Conservation (phyloP, 2,797 vertebrate genomes). For the Paratrypauchen microcephalus region DNA sequence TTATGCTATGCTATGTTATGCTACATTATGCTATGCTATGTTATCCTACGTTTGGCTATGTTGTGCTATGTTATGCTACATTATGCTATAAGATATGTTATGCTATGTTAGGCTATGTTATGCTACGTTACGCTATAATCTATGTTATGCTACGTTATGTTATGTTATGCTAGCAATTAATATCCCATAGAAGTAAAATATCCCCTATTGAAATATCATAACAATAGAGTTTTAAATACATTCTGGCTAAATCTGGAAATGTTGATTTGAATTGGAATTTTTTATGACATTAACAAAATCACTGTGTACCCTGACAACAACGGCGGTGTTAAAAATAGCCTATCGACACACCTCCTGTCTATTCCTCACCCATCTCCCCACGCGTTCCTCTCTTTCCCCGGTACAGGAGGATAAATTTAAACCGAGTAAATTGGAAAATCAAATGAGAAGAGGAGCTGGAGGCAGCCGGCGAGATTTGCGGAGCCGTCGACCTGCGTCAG, state of each 20-base stretch:
- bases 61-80: too few relatives aligned
- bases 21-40: too few relatives aligned
- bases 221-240: too few relatives aligned
- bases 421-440: slow-evolving; percentile 99
- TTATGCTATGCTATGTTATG: too few relatives aligned
- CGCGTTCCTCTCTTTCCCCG: slow-evolving; percentile 54
- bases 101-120: too few relatives aligned
- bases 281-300: not conserved
- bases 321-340: not conserved
- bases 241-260: not conserved
- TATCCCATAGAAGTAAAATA: too few relatives aligned
- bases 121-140: too few relatives aligned
- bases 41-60: too few relatives aligned
- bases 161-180: too few relatives aligned
- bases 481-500: slow-evolving; percentile 98
- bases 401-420: slow-evolving; percentile 99
- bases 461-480: slow-evolving; percentile 99
- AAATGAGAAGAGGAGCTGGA: slow-evolving; percentile 96
- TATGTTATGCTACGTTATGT: too few relatives aligned
- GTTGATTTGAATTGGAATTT: not conserved
- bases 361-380: slow-evolving; percentile 42
- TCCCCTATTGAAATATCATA: too few relatives aligned
- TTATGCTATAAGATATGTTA: too few relatives aligned
- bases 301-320: not conserved
- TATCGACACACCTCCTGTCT: slow-evolving; percentile 14